These are phyloP conservation scores for Sarcophaga caerulescens DNA, from an alignment of 2,888 invertebrate species.

Conservation along the genomic window DNA sequence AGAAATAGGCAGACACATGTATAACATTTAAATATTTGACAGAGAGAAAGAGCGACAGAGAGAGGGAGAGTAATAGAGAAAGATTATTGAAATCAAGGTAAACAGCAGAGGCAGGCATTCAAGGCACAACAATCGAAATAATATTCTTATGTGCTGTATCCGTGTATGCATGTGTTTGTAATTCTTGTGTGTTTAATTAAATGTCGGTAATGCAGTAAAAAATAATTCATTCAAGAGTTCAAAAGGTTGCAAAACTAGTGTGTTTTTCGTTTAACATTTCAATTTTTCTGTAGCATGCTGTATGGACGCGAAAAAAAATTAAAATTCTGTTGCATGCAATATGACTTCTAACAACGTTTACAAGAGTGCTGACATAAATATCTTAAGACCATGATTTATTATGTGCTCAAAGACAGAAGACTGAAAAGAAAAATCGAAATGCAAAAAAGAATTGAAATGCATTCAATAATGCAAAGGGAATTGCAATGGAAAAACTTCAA, in stretches of 20 bases:
- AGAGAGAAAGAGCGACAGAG: neutral
- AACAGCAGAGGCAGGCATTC: neutral
- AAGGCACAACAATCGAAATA: neutral
- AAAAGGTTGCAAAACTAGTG: neutral
- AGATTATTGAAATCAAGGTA: conserved; percentile 29
- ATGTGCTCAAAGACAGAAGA: conserved; percentile 31
- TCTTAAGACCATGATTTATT: conserved; percentile 56
- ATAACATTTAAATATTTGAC: neutral
- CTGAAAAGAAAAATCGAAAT: conserved; percentile 25
- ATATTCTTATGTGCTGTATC: neutral
- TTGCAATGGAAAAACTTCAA: neutral
- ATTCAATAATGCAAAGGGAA: conserved; percentile 3
- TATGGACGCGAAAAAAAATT: neutral
- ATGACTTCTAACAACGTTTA: neutral
- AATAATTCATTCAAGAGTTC: conserved; percentile 57
- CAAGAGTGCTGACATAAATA: conserved; percentile 64
- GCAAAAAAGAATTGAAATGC: neutral
- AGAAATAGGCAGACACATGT: neutral
- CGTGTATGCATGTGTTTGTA: too few relatives aligned
- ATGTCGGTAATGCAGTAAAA: too few relatives aligned
- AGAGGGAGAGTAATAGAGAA: neutral
- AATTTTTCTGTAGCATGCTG: neutral
- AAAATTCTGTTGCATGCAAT: conserved; percentile 35
- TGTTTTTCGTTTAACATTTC: neutral
- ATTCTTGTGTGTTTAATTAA: too few relatives aligned